phyloP scores from a whole-genome alignment of 2,888 invertebrate genomes.

The Melieria crassipennis region DNA sequence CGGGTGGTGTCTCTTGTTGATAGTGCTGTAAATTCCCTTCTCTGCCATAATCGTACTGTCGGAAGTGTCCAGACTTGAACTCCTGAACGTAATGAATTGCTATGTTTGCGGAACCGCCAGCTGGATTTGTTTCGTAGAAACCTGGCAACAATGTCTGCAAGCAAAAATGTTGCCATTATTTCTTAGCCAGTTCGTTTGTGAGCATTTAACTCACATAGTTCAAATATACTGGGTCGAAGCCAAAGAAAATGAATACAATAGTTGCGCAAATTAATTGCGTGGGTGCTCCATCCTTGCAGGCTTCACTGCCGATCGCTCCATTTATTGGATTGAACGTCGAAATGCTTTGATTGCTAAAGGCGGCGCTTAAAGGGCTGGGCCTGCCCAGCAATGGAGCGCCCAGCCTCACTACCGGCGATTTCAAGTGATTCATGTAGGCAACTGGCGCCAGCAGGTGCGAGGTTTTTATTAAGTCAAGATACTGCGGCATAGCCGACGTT shows the following conservation, averaged over 20 bases:
- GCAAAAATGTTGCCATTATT: neutral
- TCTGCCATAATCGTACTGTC: conserved; percentile 43
- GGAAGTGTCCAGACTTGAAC: conserved; percentile 34
- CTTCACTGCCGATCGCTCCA: conserved; percentile 63
- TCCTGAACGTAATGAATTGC: conserved; percentile 43
- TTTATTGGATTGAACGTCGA: conserved; percentile 68
- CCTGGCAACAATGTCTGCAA: conserved; percentile 32
- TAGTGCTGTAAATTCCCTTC: too few relatives aligned
- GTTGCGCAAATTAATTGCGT: conserved; percentile 43
- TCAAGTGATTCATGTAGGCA: conserved; percentile 67
- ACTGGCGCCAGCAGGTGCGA: too few relatives aligned
- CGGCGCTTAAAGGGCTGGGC: conserved; percentile 33
- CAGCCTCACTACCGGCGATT: conserved; percentile 58
- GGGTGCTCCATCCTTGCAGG: conserved; percentile 58
- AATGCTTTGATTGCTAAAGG: conserved; percentile 68
- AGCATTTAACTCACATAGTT: conserved; percentile 42
- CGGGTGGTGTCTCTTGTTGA: too few relatives aligned
- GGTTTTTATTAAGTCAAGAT: too few relatives aligned
- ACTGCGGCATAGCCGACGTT: too few relatives aligned
- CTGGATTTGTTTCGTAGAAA: conserved; percentile 42
- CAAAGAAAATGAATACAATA: conserved; percentile 42
- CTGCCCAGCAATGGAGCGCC: conserved; percentile 56
- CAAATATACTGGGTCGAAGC: conserved; percentile 45
- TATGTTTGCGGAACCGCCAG: conserved; percentile 42
- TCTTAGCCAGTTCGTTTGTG: neutral